Conservation (phyloP, 2,113 vertebrate species). For the Megaptera novaeangliae region DNA sequence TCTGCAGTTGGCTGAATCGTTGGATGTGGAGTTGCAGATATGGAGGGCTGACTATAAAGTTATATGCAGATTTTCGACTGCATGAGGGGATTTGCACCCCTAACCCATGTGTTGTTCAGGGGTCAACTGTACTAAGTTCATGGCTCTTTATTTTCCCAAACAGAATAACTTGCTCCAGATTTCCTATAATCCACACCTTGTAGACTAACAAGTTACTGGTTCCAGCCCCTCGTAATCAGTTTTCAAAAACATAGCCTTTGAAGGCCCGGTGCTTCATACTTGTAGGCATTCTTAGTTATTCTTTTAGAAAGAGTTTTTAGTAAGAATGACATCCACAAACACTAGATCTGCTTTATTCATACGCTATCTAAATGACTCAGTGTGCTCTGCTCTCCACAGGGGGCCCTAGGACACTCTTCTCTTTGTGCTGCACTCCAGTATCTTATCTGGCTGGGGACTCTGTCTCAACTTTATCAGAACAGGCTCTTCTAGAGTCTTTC, state of each 20-base stretch:
- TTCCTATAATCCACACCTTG: not conserved
- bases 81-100: not conserved
- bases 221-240: not conserved
- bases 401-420: not conserved
- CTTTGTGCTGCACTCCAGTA: not conserved
- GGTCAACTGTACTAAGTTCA: not conserved
- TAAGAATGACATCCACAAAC: not conserved
- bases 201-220: not conserved
- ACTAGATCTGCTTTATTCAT: not conserved
- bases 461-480: not conserved
- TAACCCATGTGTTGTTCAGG: not conserved
- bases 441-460: not conserved
- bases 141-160: not conserved
- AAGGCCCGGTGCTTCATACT: not conserved
- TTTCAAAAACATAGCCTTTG: not conserved
- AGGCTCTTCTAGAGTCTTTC: not conserved
- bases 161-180: not conserved
- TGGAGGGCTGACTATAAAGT: not conserved
- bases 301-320: not conserved
- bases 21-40: not conserved
- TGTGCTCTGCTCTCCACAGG: not conserved
- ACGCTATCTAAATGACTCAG: not conserved
- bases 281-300: not conserved
- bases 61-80: not conserved
- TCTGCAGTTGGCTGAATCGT: not conserved